Percentiles rank a stretch among this genome's conserved stretches.
These are phyloP conservation scores for Hanleya hanleyi DNA, from an alignment of 2,888 invertebrate species.

Conservation along the genomic window DNA sequence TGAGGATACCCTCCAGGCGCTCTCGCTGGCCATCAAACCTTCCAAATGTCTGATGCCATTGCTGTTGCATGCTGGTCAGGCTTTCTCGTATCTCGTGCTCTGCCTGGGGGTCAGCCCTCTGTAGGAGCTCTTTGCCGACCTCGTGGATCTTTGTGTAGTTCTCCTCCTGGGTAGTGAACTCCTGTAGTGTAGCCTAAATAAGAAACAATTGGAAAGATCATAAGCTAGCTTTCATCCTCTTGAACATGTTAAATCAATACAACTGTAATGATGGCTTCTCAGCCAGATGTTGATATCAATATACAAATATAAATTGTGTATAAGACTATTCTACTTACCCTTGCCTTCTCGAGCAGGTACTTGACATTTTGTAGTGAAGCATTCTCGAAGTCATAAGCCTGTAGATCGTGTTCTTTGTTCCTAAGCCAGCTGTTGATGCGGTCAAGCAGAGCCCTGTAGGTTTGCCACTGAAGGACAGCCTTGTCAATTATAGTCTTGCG, in stretches of 20 bases:
- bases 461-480: constrained; percentile 62
- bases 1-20: constrained; percentile 53
- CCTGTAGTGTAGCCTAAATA: constrained; percentile 54
- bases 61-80: constrained; percentile 52
- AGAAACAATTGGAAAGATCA: too few relatives aligned
- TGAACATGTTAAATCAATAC: too few relatives aligned
- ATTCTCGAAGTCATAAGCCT: constrained; percentile 53
- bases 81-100: constrained; percentile 47
- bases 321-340: constrained; percentile 43
- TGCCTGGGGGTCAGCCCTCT: constrained; percentile 52
- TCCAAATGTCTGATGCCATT: constrained; percentile 51
- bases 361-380: constrained; percentile 60
- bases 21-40: constrained; percentile 53
- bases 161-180: constrained; percentile 60
- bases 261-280: not conserved
- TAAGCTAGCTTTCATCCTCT: too few relatives aligned
- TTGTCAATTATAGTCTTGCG: constrained; percentile 66
- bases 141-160: constrained; percentile 59
- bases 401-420: constrained; percentile 59
- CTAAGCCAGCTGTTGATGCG: constrained; percentile 59
- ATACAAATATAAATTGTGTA: not conserved
- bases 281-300: not conserved
- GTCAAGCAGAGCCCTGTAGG: constrained; percentile 56
- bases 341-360: constrained; percentile 55
- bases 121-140: constrained; percentile 53